phyloP scores from a whole-genome alignment of 2,797 vertebrate genomes.

The Coranthus polyacanthus region DNA sequence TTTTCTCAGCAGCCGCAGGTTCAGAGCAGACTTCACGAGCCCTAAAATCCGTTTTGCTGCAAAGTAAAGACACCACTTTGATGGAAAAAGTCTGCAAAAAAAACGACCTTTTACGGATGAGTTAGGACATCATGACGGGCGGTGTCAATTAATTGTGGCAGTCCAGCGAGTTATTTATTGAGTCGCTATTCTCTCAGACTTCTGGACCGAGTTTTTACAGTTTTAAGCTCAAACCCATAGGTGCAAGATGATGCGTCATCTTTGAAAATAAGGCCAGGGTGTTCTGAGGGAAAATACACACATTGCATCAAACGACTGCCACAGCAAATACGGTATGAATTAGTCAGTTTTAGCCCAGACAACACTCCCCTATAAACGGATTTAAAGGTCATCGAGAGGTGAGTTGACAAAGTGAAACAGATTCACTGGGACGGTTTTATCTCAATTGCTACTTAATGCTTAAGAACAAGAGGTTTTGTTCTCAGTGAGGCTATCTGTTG shows the following conservation, averaged over 20 bases:
- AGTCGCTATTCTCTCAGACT: too few species aligned
- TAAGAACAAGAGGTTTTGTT: background rate
- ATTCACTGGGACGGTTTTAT: background rate
- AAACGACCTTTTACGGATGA: too few species aligned
- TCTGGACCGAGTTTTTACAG: too few species aligned
- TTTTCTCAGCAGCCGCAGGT: background rate
- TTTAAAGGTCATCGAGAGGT: constrained; percentile 13
- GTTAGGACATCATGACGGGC: background rate
- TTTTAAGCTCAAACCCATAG: too few species aligned
- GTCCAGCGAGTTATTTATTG: background rate
- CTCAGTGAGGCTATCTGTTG: background rate
- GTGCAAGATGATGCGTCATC: too few species aligned
- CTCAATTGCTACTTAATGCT: constrained; percentile 1
- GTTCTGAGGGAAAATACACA: too few species aligned
- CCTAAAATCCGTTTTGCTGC: background rate
- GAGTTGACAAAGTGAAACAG: constrained; percentile 2
- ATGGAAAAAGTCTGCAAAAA: constrained; percentile 1
- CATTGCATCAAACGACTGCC: background rate
- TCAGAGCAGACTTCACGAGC: background rate
- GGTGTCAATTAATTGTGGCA: background rate
- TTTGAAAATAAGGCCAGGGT: too few species aligned
- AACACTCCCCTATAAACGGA: constrained; percentile 5
- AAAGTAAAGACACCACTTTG: background rate
- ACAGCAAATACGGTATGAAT: constrained; percentile 1
- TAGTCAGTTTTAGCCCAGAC: constrained; percentile 7